These are phyloP conservation scores for Xyrauchen texanus DNA, from an alignment of 2,113 vertebrate genomes.

Conservation along the genomic window DNA sequence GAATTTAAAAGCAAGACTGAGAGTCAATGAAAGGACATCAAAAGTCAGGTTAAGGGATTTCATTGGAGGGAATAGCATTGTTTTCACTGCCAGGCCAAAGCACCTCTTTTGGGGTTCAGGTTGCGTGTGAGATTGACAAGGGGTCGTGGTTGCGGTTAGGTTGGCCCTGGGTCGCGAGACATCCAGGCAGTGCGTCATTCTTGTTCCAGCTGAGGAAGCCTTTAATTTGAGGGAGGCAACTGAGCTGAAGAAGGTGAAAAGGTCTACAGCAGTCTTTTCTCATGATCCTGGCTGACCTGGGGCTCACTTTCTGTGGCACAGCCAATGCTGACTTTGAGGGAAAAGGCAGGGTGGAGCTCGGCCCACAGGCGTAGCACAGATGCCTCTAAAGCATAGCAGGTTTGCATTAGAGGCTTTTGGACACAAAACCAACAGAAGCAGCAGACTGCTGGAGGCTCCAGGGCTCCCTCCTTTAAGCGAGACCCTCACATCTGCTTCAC, in stretches of 20 bases:
- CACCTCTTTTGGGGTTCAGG: constrained; percentile 60
- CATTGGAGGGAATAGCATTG: constrained; percentile 16
- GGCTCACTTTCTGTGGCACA: constrained; percentile 45
- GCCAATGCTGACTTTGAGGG: constrained; percentile 65
- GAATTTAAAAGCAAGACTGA: too few relatives aligned
- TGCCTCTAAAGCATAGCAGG: constrained; percentile 64
- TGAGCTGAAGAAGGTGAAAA: constrained; percentile 74
- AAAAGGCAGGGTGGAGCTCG: constrained; percentile 53
- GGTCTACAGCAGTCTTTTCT: constrained; percentile 66
- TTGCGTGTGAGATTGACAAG: constrained; percentile 62
- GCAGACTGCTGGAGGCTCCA: constrained; percentile 58
- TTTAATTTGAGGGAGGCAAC: constrained; percentile 65
- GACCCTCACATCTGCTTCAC: constrained; percentile 76
- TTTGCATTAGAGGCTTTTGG: constrained; percentile 60
- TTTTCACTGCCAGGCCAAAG: constrained; percentile 46
- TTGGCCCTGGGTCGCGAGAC: constrained; percentile 64
- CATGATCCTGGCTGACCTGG: constrained; percentile 67
- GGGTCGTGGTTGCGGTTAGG: constrained; percentile 50
- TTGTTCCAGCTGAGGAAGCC: constrained; percentile 56
- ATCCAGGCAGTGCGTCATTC: constrained; percentile 48
- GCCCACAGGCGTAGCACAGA: constrained; percentile 79
- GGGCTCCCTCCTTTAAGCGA: constrained; percentile 63
- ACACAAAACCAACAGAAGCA: constrained; percentile 43
- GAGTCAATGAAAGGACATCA: too few relatives aligned
- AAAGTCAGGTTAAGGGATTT: background rate